These are phyloP conservation scores for Drosophila mayaguana DNA, from an alignment of 2,888 invertebrate genomes.

Conservation along the genomic window DNA sequence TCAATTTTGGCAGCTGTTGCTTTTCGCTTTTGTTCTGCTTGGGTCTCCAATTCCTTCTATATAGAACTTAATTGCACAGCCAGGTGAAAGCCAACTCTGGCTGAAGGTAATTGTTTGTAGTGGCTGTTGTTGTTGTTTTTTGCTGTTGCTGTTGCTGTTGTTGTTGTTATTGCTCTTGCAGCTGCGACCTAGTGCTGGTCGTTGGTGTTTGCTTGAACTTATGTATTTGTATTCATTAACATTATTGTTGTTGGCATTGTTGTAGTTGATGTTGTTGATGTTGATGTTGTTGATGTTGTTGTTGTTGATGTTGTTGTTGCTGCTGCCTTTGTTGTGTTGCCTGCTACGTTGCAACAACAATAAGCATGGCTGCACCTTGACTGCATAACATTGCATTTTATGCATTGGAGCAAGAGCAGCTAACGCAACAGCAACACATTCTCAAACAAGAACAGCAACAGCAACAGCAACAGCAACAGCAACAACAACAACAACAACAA, in stretches of 20 bases:
- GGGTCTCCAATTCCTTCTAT: background rate
- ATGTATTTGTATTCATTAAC: conserved; percentile 60
- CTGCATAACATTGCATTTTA: conserved; percentile 37
- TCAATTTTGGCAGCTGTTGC: background rate
- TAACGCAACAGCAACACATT: conserved; percentile 25
- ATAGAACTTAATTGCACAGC: conserved; percentile 10
- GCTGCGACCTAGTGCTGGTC: conserved; percentile 23
- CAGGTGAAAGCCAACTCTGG: conserved; percentile 42
- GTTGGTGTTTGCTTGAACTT: conserved; percentile 38
- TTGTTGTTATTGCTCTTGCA: conserved; percentile 12
- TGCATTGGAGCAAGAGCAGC: conserved; percentile 28
- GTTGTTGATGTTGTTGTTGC: background rate
- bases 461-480: conserved; percentile 26
- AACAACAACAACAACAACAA: conserved; percentile 3
- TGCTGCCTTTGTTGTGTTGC: conserved; percentile 4
- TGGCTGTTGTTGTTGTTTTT: conserved; percentile 12
- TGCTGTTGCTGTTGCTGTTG: conserved; percentile 37
- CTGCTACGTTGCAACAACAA: conserved; percentile 26
- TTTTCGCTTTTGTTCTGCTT: background rate
- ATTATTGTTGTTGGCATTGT: conserved; percentile 43
- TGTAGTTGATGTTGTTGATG: conserved; percentile 26
- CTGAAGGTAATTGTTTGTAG: conserved; percentile 30
- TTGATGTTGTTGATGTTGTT: conserved; percentile 7
- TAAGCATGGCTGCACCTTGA: conserved; percentile 22
- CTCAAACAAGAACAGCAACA: conserved; percentile 14